Evolutionary conservation across 2,888 invertebrate species (phyloP).

Genomic region (Melinaea menophilus): DNA sequence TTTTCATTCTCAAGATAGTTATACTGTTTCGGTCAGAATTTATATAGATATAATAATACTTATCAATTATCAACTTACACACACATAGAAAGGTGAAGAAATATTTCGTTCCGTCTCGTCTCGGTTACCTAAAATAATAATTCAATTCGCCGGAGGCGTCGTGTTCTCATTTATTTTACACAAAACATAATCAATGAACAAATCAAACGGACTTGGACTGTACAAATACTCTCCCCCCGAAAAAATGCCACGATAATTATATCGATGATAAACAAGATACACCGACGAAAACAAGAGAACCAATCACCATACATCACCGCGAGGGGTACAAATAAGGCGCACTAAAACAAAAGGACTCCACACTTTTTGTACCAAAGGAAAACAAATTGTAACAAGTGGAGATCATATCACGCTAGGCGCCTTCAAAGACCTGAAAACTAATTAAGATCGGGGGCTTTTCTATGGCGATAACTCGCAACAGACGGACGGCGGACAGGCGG

Average conservation of each 20-base stretch:
- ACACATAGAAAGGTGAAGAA: slow-evolving; percentile 43
- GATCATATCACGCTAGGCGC: slow-evolving; percentile 74
- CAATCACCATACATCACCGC: slow-evolving; percentile 77
- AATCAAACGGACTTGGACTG: slow-evolving; percentile 55
- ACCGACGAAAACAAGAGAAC: slow-evolving; percentile 67
- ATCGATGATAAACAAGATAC: slow-evolving; percentile 75
- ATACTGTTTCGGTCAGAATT: no score
- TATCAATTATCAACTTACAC: background rate
- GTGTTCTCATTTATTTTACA: slow-evolving; percentile 65
- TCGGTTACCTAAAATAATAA: slow-evolving; percentile 54
- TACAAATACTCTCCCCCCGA: slow-evolving; percentile 67
- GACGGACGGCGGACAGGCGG: slow-evolving; percentile 55
- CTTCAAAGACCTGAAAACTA: slow-evolving; percentile 76
- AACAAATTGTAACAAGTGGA: slow-evolving; percentile 76
- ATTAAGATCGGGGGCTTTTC: slow-evolving; percentile 77
- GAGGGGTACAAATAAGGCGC: slow-evolving; percentile 68
- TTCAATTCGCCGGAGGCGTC: slow-evolving; percentile 60
- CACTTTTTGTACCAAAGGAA: slow-evolving; percentile 68
- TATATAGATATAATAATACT: background rate
- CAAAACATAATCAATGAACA: slow-evolving; percentile 65
- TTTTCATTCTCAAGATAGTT: no score
- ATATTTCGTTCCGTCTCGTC: slow-evolving; percentile 36
- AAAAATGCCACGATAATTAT: slow-evolving; percentile 65
- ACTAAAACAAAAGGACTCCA: slow-evolving; percentile 65
- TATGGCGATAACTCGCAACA: slow-evolving; percentile 70